phyloP scores from a whole-genome alignment of 1,140 invertebrate genomes.

The Drosophila truncata region DNA sequence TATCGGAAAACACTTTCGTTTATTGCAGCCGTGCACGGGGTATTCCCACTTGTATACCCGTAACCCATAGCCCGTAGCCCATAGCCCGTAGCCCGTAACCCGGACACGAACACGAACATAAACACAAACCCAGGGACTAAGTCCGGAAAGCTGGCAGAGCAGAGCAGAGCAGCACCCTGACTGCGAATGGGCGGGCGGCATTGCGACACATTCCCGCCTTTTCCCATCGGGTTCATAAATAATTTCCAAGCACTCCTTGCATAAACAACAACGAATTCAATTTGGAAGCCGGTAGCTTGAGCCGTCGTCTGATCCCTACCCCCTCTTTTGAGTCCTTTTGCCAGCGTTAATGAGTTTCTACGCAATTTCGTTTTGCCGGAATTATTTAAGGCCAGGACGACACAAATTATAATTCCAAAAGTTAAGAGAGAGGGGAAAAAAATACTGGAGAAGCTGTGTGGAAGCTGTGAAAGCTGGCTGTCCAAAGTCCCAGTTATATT shows the following conservation, averaged over 20 bases:
- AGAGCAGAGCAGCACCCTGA: too few relatives aligned
- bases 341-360: conserved; percentile 74
- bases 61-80: neutral
- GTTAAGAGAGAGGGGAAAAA: neutral
- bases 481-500: neutral
- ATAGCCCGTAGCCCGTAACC: neutral
- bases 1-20: conserved; percentile 84
- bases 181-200: conserved; percentile 36
- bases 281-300: conserved; percentile 40
- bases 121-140: conserved; percentile 2
- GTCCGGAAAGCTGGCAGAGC: conserved; percentile 1
- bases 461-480: neutral
- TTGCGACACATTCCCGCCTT: conserved; percentile 78
- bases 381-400: conserved; percentile 62
- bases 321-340: conserved; percentile 3
- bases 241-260: conserved; percentile 74
- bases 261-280: conserved; percentile 76
- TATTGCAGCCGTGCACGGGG: conserved; percentile 62
- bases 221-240: conserved; percentile 81
- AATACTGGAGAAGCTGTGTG: neutral
- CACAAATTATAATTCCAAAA: conserved; percentile 58
- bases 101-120: neutral
- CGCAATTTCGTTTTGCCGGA: conserved; percentile 71
- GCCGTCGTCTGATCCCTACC: conserved; percentile 11
- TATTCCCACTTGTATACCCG: conserved; percentile 69